Conservation (phyloP, 2,888 invertebrate genomes). For the Osedax fenrisi region DNA sequence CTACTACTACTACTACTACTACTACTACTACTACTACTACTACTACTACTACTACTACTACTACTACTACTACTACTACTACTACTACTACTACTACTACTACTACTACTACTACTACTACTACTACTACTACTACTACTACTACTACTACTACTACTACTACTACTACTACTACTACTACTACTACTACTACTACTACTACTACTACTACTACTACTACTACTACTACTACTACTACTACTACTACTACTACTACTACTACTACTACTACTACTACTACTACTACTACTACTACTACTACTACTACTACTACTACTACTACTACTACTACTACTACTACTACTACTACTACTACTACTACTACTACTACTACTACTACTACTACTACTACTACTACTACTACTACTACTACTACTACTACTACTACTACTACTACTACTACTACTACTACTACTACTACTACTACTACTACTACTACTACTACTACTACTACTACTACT, state of each 20-base stretch:
- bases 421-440: constrained; percentile 5
- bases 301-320: neutral
- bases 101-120: too few relatives aligned
- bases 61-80: too few relatives aligned
- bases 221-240: neutral
- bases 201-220: constrained; percentile 15
- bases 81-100: too few relatives aligned
- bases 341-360: neutral
- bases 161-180: too few relatives aligned
- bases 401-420: neutral
- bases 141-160: too few relatives aligned
- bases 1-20: too few relatives aligned
- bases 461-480: neutral
- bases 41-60: too few relatives aligned
- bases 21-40: too few relatives aligned
- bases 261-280: neutral
- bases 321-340: neutral
- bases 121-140: too few relatives aligned
- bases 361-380: constrained; percentile 14
- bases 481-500: constrained; percentile 14
- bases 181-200: neutral
- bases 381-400: neutral
- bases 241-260: neutral
- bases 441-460: constrained; percentile 2
- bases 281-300: neutral